phyloP scores from a whole-genome alignment of 1,140 invertebrate genomes.

The Microplitis demolitor region DNA sequence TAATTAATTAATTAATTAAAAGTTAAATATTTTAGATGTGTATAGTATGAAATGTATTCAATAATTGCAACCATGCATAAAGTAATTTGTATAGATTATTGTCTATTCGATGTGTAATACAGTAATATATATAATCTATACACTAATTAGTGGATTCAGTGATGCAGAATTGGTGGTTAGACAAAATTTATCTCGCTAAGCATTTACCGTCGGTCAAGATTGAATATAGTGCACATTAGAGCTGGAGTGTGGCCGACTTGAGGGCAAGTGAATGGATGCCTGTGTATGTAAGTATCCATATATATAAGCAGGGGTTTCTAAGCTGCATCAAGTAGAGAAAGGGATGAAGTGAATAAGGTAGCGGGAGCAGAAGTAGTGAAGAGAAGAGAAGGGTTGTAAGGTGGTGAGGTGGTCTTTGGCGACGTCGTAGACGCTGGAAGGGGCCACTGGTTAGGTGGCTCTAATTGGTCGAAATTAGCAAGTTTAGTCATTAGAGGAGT shows the following conservation, averaged over 20 bases:
- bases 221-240: slow-evolving; percentile 56
- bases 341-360: neutral
- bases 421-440: slow-evolving; percentile 22
- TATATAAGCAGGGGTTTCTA: neutral
- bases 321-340: neutral
- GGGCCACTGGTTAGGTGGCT: slow-evolving; percentile 40
- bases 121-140: no score
- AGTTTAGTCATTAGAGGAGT: slow-evolving; percentile 63
- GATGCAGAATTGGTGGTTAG: neutral
- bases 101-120: no score
- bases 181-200: neutral
- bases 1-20: no score
- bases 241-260: slow-evolving; percentile 28
- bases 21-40: no score
- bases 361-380: neutral
- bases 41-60: neutral
- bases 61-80: neutral
- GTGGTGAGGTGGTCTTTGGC: slow-evolving; percentile 12
- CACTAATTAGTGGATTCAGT: neutral
- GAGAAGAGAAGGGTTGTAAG: slow-evolving; percentile 13
- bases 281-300: neutral
- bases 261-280: slow-evolving; percentile 10
- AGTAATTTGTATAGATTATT: neutral
- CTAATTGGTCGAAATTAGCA: slow-evolving; percentile 64
- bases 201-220: slow-evolving; percentile 49